A percentile compares a stretch with the other conserved stretches of the same genome.
These are phyloP conservation scores for Hycleus cichorii DNA, from an alignment of 1,140 invertebrate species.

Conservation along the genomic window DNA sequence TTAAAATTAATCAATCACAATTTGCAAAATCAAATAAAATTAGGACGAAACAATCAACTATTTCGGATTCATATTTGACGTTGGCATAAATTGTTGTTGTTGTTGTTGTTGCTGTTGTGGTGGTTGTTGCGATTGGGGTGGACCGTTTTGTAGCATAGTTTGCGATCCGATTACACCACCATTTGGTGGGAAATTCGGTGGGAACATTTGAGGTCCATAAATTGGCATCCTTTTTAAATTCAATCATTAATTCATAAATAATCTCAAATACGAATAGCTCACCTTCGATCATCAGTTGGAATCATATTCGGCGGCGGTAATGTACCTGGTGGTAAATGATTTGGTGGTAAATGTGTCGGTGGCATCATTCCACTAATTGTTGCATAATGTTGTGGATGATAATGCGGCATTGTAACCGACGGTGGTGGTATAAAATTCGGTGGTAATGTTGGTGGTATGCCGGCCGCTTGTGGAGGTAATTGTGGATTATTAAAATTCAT, in stretches of 20 bases:
- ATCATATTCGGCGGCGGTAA: constrained; percentile 16
- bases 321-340: constrained; percentile 13
- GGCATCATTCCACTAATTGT: constrained; percentile 12
- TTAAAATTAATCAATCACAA: too few relatives aligned
- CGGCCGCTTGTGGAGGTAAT: not conserved
- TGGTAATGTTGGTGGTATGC: not conserved
- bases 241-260: not conserved
- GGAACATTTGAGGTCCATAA: constrained; percentile 12
- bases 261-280: too few relatives aligned
- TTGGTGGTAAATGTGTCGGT: constrained; percentile 19
- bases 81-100: constrained; percentile 6
- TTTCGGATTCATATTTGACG: constrained; percentile 16
- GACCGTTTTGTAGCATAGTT: constrained; percentile 13
- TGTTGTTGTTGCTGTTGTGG: not conserved
- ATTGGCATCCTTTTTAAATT: constrained; percentile 15
- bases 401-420: constrained; percentile 6
- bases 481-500: not conserved
- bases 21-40: too few relatives aligned
- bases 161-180: constrained; percentile 7
- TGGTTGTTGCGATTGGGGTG: not conserved
- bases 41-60: not conserved
- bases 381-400: constrained; percentile 6
- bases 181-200: constrained; percentile 10
- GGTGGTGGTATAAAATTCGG: constrained; percentile 12
- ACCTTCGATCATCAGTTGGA: constrained; percentile 4